Evolutionary conservation across 2,797 vertebrate species (phyloP).

Genomic region (Harpagifer antarcticus): DNA sequence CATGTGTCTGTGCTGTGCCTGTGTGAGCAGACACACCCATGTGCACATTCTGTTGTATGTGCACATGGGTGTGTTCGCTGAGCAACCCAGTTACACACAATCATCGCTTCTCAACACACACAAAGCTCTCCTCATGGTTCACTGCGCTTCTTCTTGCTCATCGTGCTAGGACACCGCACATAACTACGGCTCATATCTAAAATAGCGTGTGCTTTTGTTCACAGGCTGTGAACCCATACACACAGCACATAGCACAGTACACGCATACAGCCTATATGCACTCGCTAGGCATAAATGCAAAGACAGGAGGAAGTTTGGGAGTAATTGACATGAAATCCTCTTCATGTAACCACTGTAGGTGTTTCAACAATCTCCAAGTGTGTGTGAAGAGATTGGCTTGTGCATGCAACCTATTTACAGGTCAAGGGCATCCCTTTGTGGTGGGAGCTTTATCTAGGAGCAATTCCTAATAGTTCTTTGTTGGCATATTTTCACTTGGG

Average conservation of each 20-base stretch:
- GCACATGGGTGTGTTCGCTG: conserved; percentile 15
- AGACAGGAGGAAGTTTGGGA: conserved; percentile 6
- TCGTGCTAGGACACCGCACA: conserved; percentile 35
- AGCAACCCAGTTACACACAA: conserved; percentile 32
- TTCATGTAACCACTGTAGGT: conserved; percentile 14
- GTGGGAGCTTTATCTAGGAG: neutral
- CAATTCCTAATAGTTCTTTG: neutral
- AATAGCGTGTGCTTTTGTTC: conserved; percentile 19
- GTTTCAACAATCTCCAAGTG: conserved; percentile 9
- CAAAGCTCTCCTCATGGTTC: conserved; percentile 29
- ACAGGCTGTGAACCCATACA: neutral
- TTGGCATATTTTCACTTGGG: neutral
- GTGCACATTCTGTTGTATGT: conserved; percentile 21
- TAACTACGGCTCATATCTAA: conserved; percentile 19
- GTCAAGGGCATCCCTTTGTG: neutral
- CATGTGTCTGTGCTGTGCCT: neutral
- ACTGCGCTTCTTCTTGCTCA: conserved; percentile 38
- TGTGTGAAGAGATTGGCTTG: conserved; percentile 1
- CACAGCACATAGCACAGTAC: neutral
- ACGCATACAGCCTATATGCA: conserved; percentile 14
- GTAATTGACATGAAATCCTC: conserved; percentile 16
- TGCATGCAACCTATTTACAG: conserved; percentile 3
- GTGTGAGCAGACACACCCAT: conserved; percentile 6
- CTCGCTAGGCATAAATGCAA: conserved; percentile 11
- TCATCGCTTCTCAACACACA: conserved; percentile 4